phyloP scores from a whole-genome alignment of 2,113 vertebrate species.

The Mobula hypostoma region DNA sequence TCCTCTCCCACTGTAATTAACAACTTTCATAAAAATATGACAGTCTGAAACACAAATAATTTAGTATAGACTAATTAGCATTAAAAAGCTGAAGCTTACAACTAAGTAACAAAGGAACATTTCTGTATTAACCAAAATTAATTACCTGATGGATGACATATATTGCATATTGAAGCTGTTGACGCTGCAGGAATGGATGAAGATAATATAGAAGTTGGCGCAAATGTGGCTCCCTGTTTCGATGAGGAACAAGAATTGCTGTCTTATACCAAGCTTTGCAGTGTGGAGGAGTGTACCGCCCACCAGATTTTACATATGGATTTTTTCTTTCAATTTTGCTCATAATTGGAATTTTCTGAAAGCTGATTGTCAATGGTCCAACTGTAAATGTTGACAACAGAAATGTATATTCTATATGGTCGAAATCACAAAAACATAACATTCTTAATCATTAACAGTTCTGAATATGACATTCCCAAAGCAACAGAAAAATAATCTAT shows the following conservation, averaged over 20 bases:
- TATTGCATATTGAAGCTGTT: conserved; percentile 57
- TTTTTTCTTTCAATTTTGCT: conserved; percentile 51
- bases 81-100: neutral
- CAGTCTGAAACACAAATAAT: neutral
- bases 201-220: conserved; percentile 56
- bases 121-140: neutral
- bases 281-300: conserved; percentile 53
- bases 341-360: conserved; percentile 48
- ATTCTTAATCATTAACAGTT: neutral
- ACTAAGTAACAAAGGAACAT: neutral
- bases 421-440: neutral
- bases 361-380: conserved; percentile 51
- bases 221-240: conserved; percentile 51
- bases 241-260: conserved; percentile 55
- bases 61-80: neutral
- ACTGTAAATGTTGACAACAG: conserved; percentile 44
- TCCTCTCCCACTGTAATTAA: too few relatives aligned
- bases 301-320: conserved; percentile 51
- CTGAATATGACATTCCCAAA: neutral
- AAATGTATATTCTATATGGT: neutral
- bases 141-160: conserved; percentile 62
- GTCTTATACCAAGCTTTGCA: conserved; percentile 54
- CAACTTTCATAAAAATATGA: too few relatives aligned
- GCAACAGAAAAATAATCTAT: neutral
- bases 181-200: conserved; percentile 59